Evolutionary conservation across 1,140 invertebrate species (phyloP).

Genomic region (Heliconius himera): DNA sequence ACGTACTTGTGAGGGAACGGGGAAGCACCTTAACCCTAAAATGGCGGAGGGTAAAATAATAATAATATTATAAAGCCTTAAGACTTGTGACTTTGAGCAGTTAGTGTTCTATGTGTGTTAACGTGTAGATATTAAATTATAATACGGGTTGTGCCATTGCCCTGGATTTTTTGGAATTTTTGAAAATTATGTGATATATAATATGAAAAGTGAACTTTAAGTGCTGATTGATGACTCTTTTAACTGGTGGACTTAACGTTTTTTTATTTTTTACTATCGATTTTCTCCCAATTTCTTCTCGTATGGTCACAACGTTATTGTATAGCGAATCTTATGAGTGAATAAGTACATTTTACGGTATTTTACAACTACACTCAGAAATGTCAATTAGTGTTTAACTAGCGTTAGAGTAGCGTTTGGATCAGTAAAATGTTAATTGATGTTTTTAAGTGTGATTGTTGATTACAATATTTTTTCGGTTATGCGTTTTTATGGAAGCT

Average conservation of each 20-base stretch:
- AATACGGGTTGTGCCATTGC: conserved; percentile 66
- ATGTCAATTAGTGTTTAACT: conserved; percentile 2
- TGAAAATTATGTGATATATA: conserved; percentile 15
- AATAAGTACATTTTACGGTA: conserved; percentile 30
- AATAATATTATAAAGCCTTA: conserved; percentile 53
- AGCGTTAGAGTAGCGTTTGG: too few relatives aligned
- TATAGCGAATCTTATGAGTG: conserved; percentile 41
- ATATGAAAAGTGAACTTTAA: conserved; percentile 8
- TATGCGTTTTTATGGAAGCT: conserved; percentile 9
- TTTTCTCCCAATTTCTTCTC: conserved; percentile 19
- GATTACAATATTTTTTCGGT: conserved; percentile 19
- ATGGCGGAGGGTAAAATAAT: conserved; percentile 46
- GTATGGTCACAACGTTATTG: conserved; percentile 36
- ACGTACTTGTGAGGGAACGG: conserved; percentile 78
- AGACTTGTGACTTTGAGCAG: conserved; percentile 63
- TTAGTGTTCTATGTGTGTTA: conserved; percentile 74
- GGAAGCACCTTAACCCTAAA: conserved; percentile 4
- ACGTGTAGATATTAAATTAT: conserved; percentile 64
- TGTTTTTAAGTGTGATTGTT: neutral
- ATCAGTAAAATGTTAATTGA: neutral
- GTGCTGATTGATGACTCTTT: neutral
- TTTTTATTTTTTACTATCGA: conserved; percentile 18
- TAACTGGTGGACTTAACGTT: neutral
- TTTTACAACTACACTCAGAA: neutral
- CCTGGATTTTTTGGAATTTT: conserved; percentile 34